These are phyloP conservation scores for Manduca sexta DNA, from an alignment of 1,140 invertebrate species.

Conservation along the genomic window DNA sequence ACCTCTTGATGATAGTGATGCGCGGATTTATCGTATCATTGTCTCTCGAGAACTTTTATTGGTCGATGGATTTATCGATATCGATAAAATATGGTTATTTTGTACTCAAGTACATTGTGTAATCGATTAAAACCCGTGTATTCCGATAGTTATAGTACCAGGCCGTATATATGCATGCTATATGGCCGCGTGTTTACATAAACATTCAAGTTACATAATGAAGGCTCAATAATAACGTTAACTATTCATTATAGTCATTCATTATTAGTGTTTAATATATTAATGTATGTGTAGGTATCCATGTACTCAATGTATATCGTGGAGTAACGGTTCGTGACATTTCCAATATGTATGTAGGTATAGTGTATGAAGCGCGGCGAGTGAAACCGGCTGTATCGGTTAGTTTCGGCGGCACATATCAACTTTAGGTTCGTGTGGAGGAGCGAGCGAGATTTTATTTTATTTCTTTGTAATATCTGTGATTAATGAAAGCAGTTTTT, in stretches of 20 bases:
- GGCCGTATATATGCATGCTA: conserved; percentile 24
- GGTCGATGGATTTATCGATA: too few relatives aligned
- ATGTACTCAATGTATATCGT: conserved; percentile 52
- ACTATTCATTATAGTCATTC: conserved; percentile 61
- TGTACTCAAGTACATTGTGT: too few relatives aligned
- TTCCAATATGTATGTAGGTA: conserved; percentile 44
- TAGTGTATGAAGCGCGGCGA: background rate
- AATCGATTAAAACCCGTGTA: background rate
- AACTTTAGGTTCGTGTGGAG: conserved; percentile 28
- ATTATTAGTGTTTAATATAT: conserved; percentile 39
- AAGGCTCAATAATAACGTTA: conserved; percentile 51
- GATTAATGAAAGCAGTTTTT: conserved; percentile 55
- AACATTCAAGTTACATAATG: conserved; percentile 54
- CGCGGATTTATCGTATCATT: too few relatives aligned
- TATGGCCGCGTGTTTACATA: conserved; percentile 6
- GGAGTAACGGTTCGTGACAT: conserved; percentile 62
- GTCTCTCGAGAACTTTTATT: too few relatives aligned
- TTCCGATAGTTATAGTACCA: background rate
- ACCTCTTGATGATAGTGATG: too few relatives aligned
- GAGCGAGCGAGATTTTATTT: conserved; percentile 27
- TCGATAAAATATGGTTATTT: too few relatives aligned
- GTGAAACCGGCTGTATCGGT: conserved; percentile 2
- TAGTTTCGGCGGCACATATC: conserved; percentile 57
- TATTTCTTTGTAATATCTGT: conserved; percentile 44
- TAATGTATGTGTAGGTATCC: conserved; percentile 27